Conservation (phyloP, 92 coral and sea anemone species). For the Bergia sp. region DNA sequence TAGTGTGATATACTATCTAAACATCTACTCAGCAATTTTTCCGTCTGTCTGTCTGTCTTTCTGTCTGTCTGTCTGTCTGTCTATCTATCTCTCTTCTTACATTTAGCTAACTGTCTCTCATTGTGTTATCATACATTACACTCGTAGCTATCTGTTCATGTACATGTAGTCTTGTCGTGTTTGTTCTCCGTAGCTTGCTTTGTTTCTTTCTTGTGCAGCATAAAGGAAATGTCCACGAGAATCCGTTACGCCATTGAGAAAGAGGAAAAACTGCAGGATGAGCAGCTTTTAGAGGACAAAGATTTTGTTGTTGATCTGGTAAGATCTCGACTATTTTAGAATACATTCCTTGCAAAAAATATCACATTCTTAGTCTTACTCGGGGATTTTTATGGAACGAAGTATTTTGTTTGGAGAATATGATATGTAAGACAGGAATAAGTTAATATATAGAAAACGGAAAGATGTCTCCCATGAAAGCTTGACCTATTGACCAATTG, state of each 20-base stretch:
- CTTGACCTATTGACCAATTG: no score
- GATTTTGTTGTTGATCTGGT: conserved; percentile 92
- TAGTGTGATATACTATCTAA: no score
- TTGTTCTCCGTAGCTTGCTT: background rate
- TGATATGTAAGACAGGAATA: no score
- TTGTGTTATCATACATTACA: background rate
- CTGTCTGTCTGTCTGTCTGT: no score
- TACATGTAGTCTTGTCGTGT: background rate
- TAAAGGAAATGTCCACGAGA: conserved; percentile 83
- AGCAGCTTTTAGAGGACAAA: conserved; percentile 86
- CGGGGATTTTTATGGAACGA: background rate
- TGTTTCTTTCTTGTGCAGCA: conserved; percentile 51
- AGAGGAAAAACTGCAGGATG: conserved; percentile 88
- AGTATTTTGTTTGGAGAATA: background rate
- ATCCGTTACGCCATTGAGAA: conserved; percentile 89
- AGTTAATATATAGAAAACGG: no score
- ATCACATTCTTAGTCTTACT: no score
- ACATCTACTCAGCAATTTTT: no score
- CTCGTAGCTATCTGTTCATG: background rate
- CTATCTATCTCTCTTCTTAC: no score
- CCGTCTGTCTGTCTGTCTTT: no score
- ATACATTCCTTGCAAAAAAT: background rate
- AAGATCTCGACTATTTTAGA: conserved; percentile 29
- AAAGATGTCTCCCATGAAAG: no score
- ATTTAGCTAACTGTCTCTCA: no score